phyloP scores from a whole-genome alignment of 2,888 invertebrate genomes.

The Gymnoscelis rufifasciata region DNA sequence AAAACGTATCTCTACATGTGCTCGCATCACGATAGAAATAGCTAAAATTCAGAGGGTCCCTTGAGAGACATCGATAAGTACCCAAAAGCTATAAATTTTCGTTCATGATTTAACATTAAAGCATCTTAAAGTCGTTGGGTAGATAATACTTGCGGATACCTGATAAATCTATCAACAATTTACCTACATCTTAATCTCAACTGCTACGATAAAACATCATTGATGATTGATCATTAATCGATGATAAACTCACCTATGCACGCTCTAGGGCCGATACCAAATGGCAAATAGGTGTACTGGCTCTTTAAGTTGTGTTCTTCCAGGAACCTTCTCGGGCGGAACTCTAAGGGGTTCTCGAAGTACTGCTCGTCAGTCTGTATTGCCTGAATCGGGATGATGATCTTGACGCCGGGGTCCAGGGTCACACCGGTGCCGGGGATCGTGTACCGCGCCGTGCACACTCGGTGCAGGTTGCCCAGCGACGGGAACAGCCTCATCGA shows the following conservation, averaged over 20 bases:
- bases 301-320: constrained; percentile 27
- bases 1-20: too few species aligned
- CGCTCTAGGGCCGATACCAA: constrained; percentile 54
- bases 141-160: too few species aligned
- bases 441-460: constrained; percentile 41
- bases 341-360: constrained; percentile 48
- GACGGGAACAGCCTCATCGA: constrained; percentile 52
- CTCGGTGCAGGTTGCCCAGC: constrained; percentile 44
- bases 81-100: too few species aligned
- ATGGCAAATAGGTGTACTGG: constrained; percentile 49
- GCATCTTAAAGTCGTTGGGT: too few species aligned
- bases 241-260: constrained; percentile 60
- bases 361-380: constrained; percentile 55
- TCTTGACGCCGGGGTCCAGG: constrained; percentile 52
- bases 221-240: too few species aligned
- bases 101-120: too few species aligned
- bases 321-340: constrained; percentile 47
- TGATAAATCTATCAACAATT: too few species aligned
- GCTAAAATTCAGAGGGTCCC: too few species aligned
- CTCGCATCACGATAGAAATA: too few species aligned
- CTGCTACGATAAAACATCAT: too few species aligned
- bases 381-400: constrained; percentile 51
- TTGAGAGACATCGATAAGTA: too few species aligned
- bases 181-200: too few species aligned
- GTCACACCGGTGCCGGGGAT: constrained; percentile 45